Conservation (phyloP, 1,140 invertebrate genomes). For the Batillaria attramentaria region DNA sequence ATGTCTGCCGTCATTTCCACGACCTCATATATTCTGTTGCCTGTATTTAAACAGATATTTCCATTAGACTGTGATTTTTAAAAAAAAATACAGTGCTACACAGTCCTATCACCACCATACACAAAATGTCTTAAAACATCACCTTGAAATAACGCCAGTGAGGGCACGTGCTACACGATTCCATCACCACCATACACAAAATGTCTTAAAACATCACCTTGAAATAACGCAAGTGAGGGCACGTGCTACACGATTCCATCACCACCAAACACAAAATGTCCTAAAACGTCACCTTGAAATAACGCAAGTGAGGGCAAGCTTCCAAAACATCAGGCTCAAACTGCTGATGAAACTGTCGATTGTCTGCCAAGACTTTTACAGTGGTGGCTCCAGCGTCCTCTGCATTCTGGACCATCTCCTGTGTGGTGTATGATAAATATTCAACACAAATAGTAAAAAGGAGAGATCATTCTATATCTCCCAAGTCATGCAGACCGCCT, state of each 20-base stretch:
- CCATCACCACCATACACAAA: not conserved
- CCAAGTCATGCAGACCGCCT: too few species aligned
- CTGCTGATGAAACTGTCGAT: constrained; percentile 2
- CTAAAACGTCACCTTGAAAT: not conserved
- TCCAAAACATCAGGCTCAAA: not conserved
- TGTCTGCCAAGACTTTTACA: constrained; percentile 42
- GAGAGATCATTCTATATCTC: too few species aligned
- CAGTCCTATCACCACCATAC: not conserved
- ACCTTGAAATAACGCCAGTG: not conserved
- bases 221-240: not conserved
- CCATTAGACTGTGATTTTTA: too few species aligned
- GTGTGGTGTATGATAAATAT: too few species aligned
- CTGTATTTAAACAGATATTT: too few species aligned
- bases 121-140: not conserved
- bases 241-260: not conserved
- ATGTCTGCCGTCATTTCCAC: too few species aligned
- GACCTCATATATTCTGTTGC: too few species aligned
- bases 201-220: not conserved
- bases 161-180: too few species aligned
- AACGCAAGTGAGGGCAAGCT: not conserved
- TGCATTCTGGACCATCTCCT: constrained; percentile 63
- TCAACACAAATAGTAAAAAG: too few species aligned
- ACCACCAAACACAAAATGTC: not conserved
- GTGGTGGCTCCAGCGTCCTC: constrained; percentile 47
- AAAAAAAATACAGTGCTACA: too few species aligned